A percentile compares a stretch with the other conserved stretches of the same genome.
Evolutionary conservation across 2,113 vertebrate genomes (phyloP).

Genomic region (Regulus satrapa): DNA sequence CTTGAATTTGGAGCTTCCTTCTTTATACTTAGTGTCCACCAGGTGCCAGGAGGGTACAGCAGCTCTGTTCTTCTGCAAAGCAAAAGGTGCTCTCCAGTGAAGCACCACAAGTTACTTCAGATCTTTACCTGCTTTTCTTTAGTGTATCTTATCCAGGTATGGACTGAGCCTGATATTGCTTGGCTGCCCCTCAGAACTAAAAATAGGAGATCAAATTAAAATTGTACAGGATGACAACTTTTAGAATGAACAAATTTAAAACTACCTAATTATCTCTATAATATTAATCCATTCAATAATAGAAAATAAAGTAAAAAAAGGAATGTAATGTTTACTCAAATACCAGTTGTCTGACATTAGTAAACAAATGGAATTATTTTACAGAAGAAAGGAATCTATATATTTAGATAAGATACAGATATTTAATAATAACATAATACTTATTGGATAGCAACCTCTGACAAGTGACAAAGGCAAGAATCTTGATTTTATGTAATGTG

Average conservation of each 20-base stretch:
- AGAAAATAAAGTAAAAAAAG: neutral
- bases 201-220: neutral
- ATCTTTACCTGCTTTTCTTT: neutral
- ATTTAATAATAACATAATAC: neutral
- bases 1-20: neutral
- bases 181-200: neutral
- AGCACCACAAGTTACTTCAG: neutral
- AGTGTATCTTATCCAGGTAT: neutral
- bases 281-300: neutral
- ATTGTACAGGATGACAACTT: neutral
- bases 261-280: neutral
- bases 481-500: neutral
- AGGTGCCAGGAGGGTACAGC: neutral
- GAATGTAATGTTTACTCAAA: neutral
- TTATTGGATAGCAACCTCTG: neutral
- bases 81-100: neutral
- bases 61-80: neutral
- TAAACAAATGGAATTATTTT: neutral
- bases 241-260: neutral
- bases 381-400: neutral
- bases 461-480: neutral
- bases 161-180: neutral
- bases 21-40: neutral
- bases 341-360: neutral
- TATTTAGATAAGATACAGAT: neutral